A percentile compares a stretch with the other conserved stretches of the same genome.
Conservation (phyloP, 2,113 vertebrate species). For the Pithys albifrons region DNA sequence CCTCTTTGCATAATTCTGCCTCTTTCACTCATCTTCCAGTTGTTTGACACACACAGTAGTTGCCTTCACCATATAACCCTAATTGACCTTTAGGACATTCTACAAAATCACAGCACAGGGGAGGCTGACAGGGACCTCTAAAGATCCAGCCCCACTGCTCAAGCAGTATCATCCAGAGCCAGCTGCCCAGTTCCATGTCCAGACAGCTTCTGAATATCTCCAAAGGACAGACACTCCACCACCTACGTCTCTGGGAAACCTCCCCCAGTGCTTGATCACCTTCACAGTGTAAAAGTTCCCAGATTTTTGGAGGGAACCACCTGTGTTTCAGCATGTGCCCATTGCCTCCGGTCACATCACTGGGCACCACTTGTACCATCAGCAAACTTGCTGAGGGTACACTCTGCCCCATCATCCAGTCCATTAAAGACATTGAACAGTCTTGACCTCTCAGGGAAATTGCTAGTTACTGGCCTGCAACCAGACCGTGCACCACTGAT, state of each 20-base stretch:
- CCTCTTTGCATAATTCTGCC: background rate
- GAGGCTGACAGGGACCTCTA: background rate
- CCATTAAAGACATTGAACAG: background rate
- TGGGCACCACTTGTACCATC: background rate
- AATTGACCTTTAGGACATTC: background rate
- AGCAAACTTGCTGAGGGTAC: background rate
- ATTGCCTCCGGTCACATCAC: fast-evolving
- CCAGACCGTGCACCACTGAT: background rate
- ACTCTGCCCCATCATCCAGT: background rate
- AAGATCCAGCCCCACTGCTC: background rate
- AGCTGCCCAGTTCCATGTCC: background rate
- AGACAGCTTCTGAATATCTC: background rate
- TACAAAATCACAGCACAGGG: background rate
- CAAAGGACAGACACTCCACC: background rate
- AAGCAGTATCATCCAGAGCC: background rate
- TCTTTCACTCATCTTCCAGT: background rate
- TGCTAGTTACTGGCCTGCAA: background rate
- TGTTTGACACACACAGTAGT: background rate
- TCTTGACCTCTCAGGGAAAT: background rate
- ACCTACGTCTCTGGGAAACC: background rate
- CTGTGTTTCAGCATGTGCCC: fast-evolving
- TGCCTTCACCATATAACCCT: background rate
- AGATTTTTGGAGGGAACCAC: background rate
- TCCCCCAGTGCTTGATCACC: background rate
- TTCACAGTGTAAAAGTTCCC: background rate